Percentiles rank a stretch among this genome's conserved stretches.
Conservation (phyloP, 2,113 vertebrate genomes). For the Anolis carolinensis region DNA sequence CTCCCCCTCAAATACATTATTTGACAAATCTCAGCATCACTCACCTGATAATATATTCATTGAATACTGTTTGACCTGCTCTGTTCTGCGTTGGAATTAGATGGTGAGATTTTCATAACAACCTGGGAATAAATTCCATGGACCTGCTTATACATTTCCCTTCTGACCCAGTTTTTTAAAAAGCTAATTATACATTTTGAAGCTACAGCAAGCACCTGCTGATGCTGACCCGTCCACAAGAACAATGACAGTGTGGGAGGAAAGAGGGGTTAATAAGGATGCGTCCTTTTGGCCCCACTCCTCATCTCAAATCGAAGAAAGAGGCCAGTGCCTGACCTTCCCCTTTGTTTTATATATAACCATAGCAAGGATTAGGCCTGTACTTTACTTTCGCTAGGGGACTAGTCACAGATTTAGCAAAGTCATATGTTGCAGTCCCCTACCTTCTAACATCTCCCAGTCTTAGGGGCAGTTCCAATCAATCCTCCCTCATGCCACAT, state of each 20-base stretch:
- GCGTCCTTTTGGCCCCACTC: not conserved
- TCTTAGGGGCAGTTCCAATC: not conserved
- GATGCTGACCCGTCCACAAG: not conserved
- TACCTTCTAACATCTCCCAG: too few species aligned
- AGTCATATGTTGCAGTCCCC: not conserved
- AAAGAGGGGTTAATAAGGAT: not conserved
- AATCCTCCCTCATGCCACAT: too few species aligned
- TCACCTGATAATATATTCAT: conserved; percentile 4
- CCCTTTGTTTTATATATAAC: not conserved
- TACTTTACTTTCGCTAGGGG: not conserved
- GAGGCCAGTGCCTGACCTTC: too few species aligned
- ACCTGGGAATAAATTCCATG: conserved; percentile 14
- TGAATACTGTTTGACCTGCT: conserved; percentile 7
- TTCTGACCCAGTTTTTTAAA: not conserved
- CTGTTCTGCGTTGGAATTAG: conserved; percentile 22
- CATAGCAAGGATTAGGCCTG: too few species aligned
- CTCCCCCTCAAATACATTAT: conserved; percentile 11
- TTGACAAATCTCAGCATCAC: not conserved
- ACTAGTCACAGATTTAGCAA: too few species aligned
- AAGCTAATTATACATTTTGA: conserved; percentile 27
- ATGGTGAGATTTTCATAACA: not conserved
- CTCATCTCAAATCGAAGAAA: not conserved
- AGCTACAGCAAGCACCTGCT: not conserved
- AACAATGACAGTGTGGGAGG: not conserved
- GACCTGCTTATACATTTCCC: conserved; percentile 9